Percentiles rank a stretch among this genome's conserved stretches.
phyloP scores from a whole-genome alignment of 2,113 vertebrate genomes.

The Melanerpes formicivorus region DNA sequence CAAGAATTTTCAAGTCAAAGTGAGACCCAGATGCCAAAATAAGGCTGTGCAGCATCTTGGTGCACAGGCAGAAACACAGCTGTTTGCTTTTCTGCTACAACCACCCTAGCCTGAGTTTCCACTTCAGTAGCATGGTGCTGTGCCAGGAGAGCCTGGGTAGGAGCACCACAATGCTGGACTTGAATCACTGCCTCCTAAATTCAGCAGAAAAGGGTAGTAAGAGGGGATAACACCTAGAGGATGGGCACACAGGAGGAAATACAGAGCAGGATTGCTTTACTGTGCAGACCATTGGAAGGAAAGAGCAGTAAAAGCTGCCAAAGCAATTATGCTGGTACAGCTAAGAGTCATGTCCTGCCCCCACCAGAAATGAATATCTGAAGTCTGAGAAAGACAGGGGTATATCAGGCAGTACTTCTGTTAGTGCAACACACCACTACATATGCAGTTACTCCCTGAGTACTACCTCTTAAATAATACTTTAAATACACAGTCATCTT shows the following conservation, averaged over 20 bases:
- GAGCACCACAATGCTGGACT: accelerated
- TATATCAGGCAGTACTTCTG: not conserved
- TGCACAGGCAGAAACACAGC: not conserved
- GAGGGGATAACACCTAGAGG: not conserved
- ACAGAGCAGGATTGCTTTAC: too few relatives aligned
- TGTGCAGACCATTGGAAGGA: not conserved
- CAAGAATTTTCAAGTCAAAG: not conserved
- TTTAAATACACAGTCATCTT: not conserved
- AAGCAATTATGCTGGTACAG: not conserved
- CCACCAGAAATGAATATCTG: not conserved
- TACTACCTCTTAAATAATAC: not conserved
- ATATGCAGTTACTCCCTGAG: not conserved
- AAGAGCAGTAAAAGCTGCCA: not conserved
- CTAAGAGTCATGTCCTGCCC: not conserved
- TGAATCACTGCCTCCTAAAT: not conserved
- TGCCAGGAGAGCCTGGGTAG: not conserved
- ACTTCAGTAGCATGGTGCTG: accelerated
- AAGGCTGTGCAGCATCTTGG: not conserved
- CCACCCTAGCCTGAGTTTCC: not conserved
- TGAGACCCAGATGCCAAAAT: accelerated
- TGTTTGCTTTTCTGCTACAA: too few relatives aligned
- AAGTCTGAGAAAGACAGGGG: not conserved
- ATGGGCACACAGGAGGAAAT: accelerated
- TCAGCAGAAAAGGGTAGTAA: not conserved
- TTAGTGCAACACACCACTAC: accelerated